phyloP scores from a whole-genome alignment of 2,113 vertebrate genomes.

The Pogonocichla stellata region DNA sequence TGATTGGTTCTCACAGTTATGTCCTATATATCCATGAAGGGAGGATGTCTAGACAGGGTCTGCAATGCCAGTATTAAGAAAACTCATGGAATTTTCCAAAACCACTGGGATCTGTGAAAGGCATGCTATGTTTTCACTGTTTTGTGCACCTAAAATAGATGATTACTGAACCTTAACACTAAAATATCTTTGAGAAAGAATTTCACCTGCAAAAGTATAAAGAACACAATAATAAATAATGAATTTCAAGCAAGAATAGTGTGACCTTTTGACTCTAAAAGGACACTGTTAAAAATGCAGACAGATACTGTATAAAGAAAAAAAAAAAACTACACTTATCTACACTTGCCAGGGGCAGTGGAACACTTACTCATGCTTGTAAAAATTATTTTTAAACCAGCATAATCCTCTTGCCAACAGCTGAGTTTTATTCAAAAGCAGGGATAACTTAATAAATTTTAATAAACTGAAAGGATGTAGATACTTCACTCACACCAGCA shows the following conservation, averaged over 20 bases:
- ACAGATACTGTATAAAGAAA: background rate
- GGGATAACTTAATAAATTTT: background rate
- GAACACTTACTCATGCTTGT: background rate
- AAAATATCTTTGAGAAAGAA: background rate
- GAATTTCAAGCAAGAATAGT: background rate
- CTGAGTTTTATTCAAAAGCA: background rate
- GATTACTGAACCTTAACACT: background rate
- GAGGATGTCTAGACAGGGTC: background rate
- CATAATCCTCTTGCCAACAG: background rate
- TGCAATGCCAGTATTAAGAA: background rate
- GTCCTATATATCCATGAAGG: background rate
- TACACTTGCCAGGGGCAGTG: background rate
- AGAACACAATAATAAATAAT: background rate
- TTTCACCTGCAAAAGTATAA: background rate
- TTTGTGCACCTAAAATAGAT: background rate
- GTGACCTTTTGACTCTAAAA: background rate
- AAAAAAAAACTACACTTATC: background rate
- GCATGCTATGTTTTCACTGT: background rate
- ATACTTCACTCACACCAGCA: background rate
- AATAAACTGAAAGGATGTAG: background rate
- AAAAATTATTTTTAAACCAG: background rate
- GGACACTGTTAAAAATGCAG: background rate
- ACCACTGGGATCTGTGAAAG: background rate
- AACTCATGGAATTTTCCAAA: slow-evolving; percentile 14
- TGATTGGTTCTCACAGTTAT: background rate